Conservation (phyloP, 2,797 vertebrate species). For the Micromesistius poutassou region DNA sequence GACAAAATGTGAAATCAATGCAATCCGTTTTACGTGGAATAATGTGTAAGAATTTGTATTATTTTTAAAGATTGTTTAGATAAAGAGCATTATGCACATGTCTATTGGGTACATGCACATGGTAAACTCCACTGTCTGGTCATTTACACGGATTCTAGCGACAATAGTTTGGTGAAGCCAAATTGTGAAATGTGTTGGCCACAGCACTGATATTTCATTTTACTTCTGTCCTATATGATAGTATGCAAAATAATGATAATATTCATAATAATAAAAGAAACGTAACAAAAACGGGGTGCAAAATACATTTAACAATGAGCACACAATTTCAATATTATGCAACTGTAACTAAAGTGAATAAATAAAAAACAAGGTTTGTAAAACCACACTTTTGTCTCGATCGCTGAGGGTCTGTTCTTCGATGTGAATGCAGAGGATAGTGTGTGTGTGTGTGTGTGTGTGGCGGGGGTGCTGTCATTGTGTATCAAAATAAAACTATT, state of each 20-base stretch:
- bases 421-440: background rate
- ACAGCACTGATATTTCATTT: background rate
- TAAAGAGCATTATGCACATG: constrained; percentile 22
- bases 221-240: background rate
- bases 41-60: constrained; percentile 40
- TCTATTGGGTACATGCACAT: constrained; percentile 13
- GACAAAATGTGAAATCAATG: constrained; percentile 3
- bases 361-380: constrained; percentile 1
- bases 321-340: constrained; percentile 8
- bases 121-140: constrained; percentile 14
- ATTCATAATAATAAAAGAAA: background rate
- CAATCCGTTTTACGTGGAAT: constrained; percentile 10
- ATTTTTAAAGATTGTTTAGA: constrained; percentile 43
- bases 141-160: background rate
- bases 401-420: background rate
- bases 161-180: constrained; percentile 6
- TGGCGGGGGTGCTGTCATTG: no score
- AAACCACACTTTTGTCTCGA: background rate
- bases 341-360: background rate
- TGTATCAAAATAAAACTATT: background rate
- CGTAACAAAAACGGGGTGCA: background rate
- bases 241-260: background rate
- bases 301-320: constrained; percentile 39
- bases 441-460: background rate
- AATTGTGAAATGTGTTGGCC: constrained; percentile 44